Base-by-base conservation (phyloP, 2,888 invertebrate species). In the Xylota sylvarum region DNA sequence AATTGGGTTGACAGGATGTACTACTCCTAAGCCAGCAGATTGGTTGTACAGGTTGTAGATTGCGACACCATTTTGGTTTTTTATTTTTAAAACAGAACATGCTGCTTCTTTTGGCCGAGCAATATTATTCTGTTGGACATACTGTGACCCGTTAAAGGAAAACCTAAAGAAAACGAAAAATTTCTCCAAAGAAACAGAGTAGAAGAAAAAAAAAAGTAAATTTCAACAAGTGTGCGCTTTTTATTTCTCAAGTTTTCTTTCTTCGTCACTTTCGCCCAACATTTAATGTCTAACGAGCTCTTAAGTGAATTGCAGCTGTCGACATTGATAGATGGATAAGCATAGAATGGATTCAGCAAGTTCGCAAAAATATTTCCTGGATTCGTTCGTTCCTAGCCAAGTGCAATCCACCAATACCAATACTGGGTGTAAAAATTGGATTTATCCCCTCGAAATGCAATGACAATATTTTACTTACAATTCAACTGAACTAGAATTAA, bases 261-360 rank as follows among this genome's bases (percentile, higher is more conserved):
- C 40, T 58, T 65, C 58, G 19, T 50, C 46, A 67, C 55, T 77
- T 32, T 77, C 72, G 65, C 62, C 55, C 52, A 78, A 73, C 73
- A 50, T 73, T 77, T 62, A 78, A 83, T 64, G 69, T 84, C 78
- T 74, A 78, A 83, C 83, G 83, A 83, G 83, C 73, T 73, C 73
- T 83, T 73, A 73, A 79, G 62, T 79, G 79, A 74, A 84, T 79
- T 79, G 78, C 55, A 84, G 46, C 56, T 79, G 73, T 69, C 78
- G 60, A 62, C 78, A 62, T 60, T 62, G 60, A 46, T 52, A 58
- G 58, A 60, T 60, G 19, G 67, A 73, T 56, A 55, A 19, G n/a
- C 17, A 27, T 17, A n/a, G 17, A 32, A 17, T 23, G 60, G 52
- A 19, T 69, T 58, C 17, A 64, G 30, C 35, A 55, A 65, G 50